A percentile compares a stretch with the other conserved stretches of the same genome.
phyloP scores from a whole-genome alignment of 2,888 invertebrate species.

The Polylopha cassiicola region DNA sequence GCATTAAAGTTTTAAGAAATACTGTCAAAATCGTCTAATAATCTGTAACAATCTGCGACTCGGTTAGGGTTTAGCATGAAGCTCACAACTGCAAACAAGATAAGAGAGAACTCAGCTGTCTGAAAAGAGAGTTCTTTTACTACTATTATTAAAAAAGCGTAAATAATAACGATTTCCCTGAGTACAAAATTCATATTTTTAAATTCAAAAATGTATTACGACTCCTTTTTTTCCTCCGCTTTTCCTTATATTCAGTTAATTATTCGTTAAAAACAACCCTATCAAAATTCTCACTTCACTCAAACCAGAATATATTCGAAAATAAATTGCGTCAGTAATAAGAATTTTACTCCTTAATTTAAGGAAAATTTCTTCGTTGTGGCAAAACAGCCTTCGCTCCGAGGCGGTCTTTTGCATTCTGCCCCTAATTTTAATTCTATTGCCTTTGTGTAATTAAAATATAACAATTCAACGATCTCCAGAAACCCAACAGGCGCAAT shows the following conservation, averaged over 20 bases:
- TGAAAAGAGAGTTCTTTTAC: too few species aligned
- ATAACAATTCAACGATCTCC: conserved; percentile 43
- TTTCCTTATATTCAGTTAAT: neutral
- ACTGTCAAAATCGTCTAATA: too few species aligned
- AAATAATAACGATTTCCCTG: too few species aligned
- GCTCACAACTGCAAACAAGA: too few species aligned
- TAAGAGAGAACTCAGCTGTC: too few species aligned
- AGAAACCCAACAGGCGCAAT: conserved; percentile 27
- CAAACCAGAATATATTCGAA: conserved; percentile 19
- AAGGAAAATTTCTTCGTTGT: conserved; percentile 29
- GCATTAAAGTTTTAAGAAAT: too few species aligned
- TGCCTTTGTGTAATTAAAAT: conserved; percentile 48
- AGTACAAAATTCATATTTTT: too few species aligned
- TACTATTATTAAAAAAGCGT: too few species aligned
- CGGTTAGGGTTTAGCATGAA: too few species aligned
- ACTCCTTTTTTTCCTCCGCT: too few species aligned
- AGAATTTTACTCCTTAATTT: conserved; percentile 39
- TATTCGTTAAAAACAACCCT: conserved; percentile 1
- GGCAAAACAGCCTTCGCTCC: conserved; percentile 34
- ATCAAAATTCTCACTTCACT: neutral
- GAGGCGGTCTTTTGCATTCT: conserved; percentile 23
- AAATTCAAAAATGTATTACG: too few species aligned
- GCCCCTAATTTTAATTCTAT: conserved; percentile 40
- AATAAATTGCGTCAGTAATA: conserved; percentile 32
- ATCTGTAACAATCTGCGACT: too few species aligned